phyloP scores from a whole-genome alignment of 2,888 invertebrate genomes.

The Drosophila algonquin region DNA sequence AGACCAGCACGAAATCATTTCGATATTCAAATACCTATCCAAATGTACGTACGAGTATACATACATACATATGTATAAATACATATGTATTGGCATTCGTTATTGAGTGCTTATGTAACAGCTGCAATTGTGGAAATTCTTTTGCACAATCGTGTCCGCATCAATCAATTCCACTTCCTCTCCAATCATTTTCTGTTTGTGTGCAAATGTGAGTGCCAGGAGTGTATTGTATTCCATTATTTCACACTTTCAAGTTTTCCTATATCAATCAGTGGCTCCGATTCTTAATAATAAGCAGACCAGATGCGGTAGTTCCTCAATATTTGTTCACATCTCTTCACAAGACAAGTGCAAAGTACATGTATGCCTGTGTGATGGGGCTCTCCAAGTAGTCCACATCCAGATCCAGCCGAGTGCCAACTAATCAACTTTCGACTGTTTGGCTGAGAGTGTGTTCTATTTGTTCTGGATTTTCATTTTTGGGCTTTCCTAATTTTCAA shows the following conservation, averaged over 20 bases:
- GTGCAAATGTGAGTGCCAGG: slow-evolving; percentile 1
- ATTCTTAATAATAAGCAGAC: slow-evolving; percentile 71
- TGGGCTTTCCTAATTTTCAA: slow-evolving; percentile 46
- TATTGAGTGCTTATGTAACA: slow-evolving; percentile 67
- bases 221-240: slow-evolving; percentile 37
- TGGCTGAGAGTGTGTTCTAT: slow-evolving; percentile 18
- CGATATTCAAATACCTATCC: slow-evolving; percentile 27
- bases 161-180: slow-evolving; percentile 75
- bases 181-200: slow-evolving; percentile 24
- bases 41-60: neutral
- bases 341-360: slow-evolving; percentile 71
- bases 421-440: slow-evolving; percentile 45
- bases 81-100: slow-evolving; percentile 43
- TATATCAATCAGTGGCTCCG: slow-evolving; percentile 62
- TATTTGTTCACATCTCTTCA: slow-evolving; percentile 48
- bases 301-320: slow-evolving; percentile 44
- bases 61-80: slow-evolving; percentile 1
- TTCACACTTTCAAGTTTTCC: slow-evolving; percentile 65
- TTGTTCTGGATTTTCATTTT: slow-evolving; percentile 16
- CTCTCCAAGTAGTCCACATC: slow-evolving; percentile 6
- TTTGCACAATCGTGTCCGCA: slow-evolving; percentile 56
- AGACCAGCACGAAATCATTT: slow-evolving; percentile 42
- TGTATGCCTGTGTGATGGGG: slow-evolving; percentile 35
- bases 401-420: slow-evolving; percentile 42
- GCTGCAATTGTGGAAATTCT: slow-evolving; percentile 64